phyloP scores from a whole-genome alignment of 1,140 invertebrate genomes.

The Atopsyche davidsoni region DNA sequence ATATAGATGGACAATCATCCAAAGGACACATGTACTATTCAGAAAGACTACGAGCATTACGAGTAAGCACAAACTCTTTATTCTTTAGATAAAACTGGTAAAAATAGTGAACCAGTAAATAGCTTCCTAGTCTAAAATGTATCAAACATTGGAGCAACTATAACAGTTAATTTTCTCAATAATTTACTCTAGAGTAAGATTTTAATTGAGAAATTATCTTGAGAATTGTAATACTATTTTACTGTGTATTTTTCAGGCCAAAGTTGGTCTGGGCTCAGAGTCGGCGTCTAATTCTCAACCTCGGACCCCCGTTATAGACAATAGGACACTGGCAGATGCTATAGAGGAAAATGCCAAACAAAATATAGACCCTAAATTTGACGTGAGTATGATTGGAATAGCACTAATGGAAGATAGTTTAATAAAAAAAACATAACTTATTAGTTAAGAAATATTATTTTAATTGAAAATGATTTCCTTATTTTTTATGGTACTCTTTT shows the following conservation, averaged over 20 bases:
- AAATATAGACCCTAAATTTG: constrained; percentile 44
- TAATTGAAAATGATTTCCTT: too few relatives aligned
- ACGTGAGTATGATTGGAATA: constrained; percentile 37
- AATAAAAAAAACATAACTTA: too few relatives aligned
- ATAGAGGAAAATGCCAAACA: constrained; percentile 37
- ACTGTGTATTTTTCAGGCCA: constrained; percentile 33
- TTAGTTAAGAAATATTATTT: too few relatives aligned
- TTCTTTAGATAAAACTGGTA: not conserved
- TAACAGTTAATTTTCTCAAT: too few relatives aligned
- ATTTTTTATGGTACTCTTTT: too few relatives aligned
- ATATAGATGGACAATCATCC: constrained; percentile 41
- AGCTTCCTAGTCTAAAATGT: too few relatives aligned
- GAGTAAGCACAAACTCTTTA: too few relatives aligned
- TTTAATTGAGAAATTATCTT: constrained; percentile 1
- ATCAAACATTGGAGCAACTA: too few relatives aligned
- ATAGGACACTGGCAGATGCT: constrained; percentile 37
- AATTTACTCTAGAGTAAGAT: too few relatives aligned
- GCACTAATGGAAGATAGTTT: too few relatives aligned
- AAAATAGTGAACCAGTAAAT: too few relatives aligned
- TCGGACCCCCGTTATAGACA: constrained; percentile 41
- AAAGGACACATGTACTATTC: constrained; percentile 45
- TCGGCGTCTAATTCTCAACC: constrained; percentile 36
- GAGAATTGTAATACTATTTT: not conserved
- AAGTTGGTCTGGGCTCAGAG: constrained; percentile 43
- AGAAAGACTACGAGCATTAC: constrained; percentile 41